Evolutionary conservation across 2,797 vertebrate species (phyloP), one percentile per base, ranked within the genome.

Genomic region (Hoplostethus mediterraneus): DNA sequence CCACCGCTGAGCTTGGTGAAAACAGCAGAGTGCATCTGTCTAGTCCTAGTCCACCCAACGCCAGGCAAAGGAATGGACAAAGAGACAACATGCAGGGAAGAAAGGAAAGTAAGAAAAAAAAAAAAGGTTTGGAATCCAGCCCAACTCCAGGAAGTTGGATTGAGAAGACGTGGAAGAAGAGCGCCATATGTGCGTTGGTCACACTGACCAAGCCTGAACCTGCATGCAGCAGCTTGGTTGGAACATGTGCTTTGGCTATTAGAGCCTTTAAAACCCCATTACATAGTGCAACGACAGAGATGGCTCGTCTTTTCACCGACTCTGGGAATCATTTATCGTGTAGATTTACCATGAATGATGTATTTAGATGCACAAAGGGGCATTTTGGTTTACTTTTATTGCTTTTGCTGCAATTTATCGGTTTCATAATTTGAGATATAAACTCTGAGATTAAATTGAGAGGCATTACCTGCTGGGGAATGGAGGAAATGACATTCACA

Each of bases 181-280:
- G 40, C 54, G 78, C 81, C 87, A 87, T 70, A 73, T 91, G 85
- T 84, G 76, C 3, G 1, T 45, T 21, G 64, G 77, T 82, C 73
- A 67, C 73, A 74, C 63, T 81, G 85, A 86, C 84, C 82, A 77
- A 54, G 65, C 66, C 74, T 75, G 54, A 84, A 85, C 63, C 70
- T 81, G 67, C 83, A 71, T 57, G 73, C 77, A 62, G 73, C 82
- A 82, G 80, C 68, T 71, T 45, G 42, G 77, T 51, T 78, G 30
- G 71, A 65, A 90, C 94, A 92, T 94, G 90, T 95, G 94, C 94
- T 94, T 94, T 90, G 80, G 85, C 90, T 81, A 89, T 95, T 87
- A 92, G 80, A 84, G 83, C 77, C 87, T 93, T 93, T 93, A 94
- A 93, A 95, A 91, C 80, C 89, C 80, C 87, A 94, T 93, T 89